Conservation (phyloP, 1,140 invertebrate species). For the Psix sp. region DNA sequence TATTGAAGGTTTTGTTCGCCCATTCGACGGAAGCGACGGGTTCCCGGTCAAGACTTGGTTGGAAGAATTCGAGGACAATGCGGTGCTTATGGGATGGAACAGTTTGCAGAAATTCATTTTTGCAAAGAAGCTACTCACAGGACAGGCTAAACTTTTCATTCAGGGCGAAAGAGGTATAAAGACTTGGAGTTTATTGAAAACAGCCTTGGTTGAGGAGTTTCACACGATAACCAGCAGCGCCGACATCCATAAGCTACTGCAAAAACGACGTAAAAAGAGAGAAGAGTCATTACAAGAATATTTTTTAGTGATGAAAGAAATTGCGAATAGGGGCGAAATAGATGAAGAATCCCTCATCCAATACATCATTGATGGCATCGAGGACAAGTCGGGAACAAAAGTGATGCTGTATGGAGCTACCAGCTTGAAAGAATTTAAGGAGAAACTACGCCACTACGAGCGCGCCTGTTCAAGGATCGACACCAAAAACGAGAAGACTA, state of each 20-base stretch:
- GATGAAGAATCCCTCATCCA: constrained; percentile 55
- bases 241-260: constrained; percentile 2
- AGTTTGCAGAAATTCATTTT: constrained; percentile 4
- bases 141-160: constrained; percentile 6
- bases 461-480: constrained; percentile 1
- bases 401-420: constrained; percentile 2
- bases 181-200: background rate
- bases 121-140: constrained; percentile 2
- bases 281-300: constrained; percentile 66
- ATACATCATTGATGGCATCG: constrained; percentile 54
- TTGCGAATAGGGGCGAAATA: constrained; percentile 54
- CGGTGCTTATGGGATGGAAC: constrained; percentile 1
- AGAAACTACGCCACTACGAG: constrained; percentile 2
- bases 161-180: background rate
- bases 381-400: constrained; percentile 38
- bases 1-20: background rate
- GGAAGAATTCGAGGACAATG: constrained; percentile 8
- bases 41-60: constrained; percentile 1
- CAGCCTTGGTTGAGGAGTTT: constrained; percentile 3
- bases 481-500: background rate
- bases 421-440: constrained; percentile 4
- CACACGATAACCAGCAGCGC: background rate
- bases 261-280: constrained; percentile 44
- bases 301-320: constrained; percentile 64
- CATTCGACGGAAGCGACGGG: constrained; percentile 22